phyloP scores from a whole-genome alignment of 2,113 vertebrate species.

The Orcinus orca region DNA sequence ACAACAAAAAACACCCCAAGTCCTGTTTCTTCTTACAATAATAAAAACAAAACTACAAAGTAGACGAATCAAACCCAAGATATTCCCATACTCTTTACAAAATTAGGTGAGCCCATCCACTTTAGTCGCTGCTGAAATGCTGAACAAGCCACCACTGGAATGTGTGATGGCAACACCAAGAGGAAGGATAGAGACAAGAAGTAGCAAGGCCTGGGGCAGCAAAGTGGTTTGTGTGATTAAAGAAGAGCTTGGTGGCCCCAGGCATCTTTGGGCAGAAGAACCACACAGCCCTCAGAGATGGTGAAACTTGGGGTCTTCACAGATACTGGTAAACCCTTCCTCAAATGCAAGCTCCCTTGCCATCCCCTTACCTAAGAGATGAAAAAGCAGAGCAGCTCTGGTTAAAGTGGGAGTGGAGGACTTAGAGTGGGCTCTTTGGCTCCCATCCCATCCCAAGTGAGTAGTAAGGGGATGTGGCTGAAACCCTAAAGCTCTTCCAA shows the following conservation, averaged over 20 bases:
- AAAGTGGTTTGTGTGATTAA: not conserved
- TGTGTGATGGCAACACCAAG: fast-evolving
- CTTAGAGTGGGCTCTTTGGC: not conserved
- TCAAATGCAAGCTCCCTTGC: not conserved
- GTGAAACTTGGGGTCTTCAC: not conserved
- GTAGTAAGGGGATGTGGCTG: not conserved
- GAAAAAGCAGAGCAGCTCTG: not conserved
- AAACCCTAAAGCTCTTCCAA: not conserved
- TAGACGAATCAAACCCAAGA: not conserved
- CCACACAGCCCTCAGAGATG: not conserved
- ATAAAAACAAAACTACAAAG: not conserved
- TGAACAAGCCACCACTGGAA: fast-evolving
- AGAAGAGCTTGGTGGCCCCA: not conserved
- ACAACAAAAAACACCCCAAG: not conserved
- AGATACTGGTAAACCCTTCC: not conserved
- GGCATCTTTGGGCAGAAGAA: not conserved
- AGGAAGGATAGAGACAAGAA: not conserved
- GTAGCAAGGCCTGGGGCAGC: too few relatives aligned
- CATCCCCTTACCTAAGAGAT: not conserved
- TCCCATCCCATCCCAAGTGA: not conserved
- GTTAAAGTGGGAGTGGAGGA: not conserved
- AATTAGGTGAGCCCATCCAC: not conserved
- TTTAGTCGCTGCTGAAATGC: not conserved
- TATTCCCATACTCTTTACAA: not conserved
- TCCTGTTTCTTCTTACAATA: not conserved